Evolutionary conservation across 2,113 vertebrate species (phyloP).

Genomic region (Eulemur macaco): DNA sequence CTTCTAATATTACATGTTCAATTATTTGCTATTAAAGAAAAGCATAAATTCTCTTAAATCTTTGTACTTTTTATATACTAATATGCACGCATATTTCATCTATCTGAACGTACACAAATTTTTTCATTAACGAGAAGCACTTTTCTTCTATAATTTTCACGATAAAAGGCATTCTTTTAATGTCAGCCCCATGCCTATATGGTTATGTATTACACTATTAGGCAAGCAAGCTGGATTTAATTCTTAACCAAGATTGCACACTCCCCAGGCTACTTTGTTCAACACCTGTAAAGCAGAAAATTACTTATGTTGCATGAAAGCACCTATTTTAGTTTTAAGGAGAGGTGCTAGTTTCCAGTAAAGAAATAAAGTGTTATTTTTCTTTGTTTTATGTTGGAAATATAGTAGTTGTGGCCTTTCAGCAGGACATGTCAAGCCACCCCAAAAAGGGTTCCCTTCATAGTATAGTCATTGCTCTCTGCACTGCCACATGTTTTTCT

Average conservation of each 20-base stretch:
- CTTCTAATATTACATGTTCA: neutral
- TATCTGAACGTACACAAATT: neutral
- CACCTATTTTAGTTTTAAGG: conserved; percentile 53
- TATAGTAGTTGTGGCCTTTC: conserved; percentile 33
- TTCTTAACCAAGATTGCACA: neutral
- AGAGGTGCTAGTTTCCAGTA: conserved; percentile 67
- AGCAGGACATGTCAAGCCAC: neutral
- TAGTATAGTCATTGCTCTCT: neutral
- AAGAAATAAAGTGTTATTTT: conserved; percentile 44
- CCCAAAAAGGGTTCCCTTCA: neutral
- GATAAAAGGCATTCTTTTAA: conserved; percentile 50
- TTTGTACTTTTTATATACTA: neutral
- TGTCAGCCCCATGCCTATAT: neutral
- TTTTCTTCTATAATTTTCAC: conserved; percentile 46
- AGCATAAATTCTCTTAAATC: neutral
- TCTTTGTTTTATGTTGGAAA: conserved; percentile 50
- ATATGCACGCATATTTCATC: neutral
- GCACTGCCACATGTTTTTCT: conserved; percentile 66
- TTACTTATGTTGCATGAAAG: conserved; percentile 69
- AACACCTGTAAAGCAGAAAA: conserved; percentile 68
- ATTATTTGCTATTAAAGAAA: neutral
- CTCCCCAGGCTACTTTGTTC: conserved; percentile 43
- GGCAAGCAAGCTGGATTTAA: conserved; percentile 49
- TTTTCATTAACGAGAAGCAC: neutral
- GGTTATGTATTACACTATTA: conserved; percentile 25